Base-by-base conservation (phyloP, 2,797 vertebrate species). In the Sebastes glaucus region DNA sequence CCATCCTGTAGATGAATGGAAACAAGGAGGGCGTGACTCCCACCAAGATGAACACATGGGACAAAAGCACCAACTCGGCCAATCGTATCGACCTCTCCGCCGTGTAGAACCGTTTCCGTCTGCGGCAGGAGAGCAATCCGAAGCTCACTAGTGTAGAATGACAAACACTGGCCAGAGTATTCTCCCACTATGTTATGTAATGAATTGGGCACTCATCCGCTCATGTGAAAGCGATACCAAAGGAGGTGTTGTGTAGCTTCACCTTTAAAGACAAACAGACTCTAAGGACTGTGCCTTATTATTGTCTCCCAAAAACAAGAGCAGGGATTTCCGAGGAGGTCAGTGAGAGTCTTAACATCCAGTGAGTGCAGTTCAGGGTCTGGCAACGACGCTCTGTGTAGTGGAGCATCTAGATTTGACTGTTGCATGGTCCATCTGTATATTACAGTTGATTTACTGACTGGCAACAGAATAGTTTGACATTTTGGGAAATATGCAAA, bases 41-140 rank as follows among this genome's bases (percentile, higher is more conserved):
- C 66, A 97, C 97, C 1, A 98, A 97, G 91, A 95, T 98, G 92
- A 96, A 98, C 94, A 98, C 97, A 3, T 99, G 97, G 97, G 98
- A 99, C 88, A 98, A 97, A 92, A 99, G 97, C 93, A 97, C 92
- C 93, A 97, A 97, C 86, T 99, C 97, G 3, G 97, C 95, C 28
- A 97, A 97, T 92, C 97, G 95, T 7, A 94, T 98, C 27, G 98
- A 99, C 93, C 95, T 99, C 70, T 99, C 98, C 0, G 96, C 98
- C 0, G 96, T 99, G 75, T 99, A 97, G 95, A 88, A 75, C 69
- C 22, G 10, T 49, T 46, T 75, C 38, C 30, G 30, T 78, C 62
- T 23, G 73, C 32, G 35, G 74, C 71, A 57, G 76, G 27, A 79
- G 52, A 72, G 82, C 46, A 27, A 55, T 73, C 59, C 74, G 55